phyloP scores from a whole-genome alignment of 2,113 vertebrate species.

The Phaethon lepturus region DNA sequence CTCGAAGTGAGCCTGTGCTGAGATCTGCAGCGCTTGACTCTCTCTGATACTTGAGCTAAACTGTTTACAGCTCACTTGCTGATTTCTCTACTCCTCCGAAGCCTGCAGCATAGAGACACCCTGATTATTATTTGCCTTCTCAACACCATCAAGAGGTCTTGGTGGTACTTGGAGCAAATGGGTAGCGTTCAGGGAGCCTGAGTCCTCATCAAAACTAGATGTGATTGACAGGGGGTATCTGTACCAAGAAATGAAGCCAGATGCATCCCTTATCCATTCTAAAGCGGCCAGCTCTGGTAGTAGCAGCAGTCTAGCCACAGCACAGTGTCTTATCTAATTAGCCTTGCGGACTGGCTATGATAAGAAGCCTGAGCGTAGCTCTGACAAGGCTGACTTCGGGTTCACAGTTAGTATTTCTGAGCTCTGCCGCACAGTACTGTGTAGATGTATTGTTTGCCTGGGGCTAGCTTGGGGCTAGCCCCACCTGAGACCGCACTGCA shows the following conservation, averaged over 20 bases:
- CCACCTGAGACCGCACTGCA: not conserved
- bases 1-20: not conserved
- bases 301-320: not conserved
- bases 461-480: not conserved
- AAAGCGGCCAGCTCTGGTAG: not conserved
- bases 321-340: not conserved
- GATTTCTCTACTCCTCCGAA: not conserved
- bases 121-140: constrained; percentile 19
- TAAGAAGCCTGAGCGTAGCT: not conserved
- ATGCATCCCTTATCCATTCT: not conserved
- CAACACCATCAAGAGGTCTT: not conserved
- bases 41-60: not conserved
- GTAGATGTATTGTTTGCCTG: not conserved
- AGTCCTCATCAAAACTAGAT: not conserved
- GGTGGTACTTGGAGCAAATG: not conserved
- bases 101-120: not conserved
- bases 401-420: not conserved
- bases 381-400: not conserved
- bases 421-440: not conserved
- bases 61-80: not conserved
- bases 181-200: not conserved
- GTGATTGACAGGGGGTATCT: not conserved
- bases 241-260: not conserved
- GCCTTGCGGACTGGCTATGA: not conserved
- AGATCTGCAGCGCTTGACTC: not conserved